A percentile compares a stretch with the other conserved stretches of the same genome.
These are phyloP conservation scores for Phrynocephalus guinanensis DNA, from an alignment of 2,797 vertebrate genomes.

Conservation along the genomic window DNA sequence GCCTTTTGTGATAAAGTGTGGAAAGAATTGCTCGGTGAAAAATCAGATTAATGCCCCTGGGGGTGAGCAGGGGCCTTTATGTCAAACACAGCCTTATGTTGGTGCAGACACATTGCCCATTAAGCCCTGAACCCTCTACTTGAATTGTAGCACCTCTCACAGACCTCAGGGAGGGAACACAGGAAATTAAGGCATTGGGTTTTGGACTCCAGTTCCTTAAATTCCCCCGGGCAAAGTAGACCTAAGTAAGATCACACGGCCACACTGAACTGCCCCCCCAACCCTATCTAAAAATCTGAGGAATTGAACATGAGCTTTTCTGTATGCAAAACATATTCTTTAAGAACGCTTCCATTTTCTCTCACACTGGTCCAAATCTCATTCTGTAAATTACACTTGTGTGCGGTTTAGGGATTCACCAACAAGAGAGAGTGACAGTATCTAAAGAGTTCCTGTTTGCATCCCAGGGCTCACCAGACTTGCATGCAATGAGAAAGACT, in stretches of 20 bases:
- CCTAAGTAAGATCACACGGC: too few species aligned
- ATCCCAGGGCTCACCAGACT: too few species aligned
- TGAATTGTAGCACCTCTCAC: neutral
- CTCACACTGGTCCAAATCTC: neutral
- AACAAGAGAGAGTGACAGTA: too few species aligned
- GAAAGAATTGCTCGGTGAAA: neutral
- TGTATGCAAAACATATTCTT: neutral
- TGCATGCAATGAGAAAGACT: too few species aligned
- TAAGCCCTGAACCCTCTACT: too few species aligned
- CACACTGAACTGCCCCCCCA: neutral
- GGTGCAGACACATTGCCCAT: too few species aligned
- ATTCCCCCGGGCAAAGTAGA: neutral
- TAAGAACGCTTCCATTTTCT: neutral
- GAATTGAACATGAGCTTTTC: neutral
- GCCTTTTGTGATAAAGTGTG: constrained; percentile 54
- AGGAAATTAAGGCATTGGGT: neutral
- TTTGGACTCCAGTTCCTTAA: neutral
- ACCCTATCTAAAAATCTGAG: neutral
- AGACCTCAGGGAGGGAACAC: neutral
- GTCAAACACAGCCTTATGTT: neutral
- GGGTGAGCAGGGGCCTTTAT: constrained; percentile 18
- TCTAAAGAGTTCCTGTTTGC: too few species aligned
- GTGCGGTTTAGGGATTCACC: too few species aligned
- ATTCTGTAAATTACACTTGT: too few species aligned
- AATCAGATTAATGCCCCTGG: constrained; percentile 24